phyloP scores from a whole-genome alignment of 1,140 invertebrate species.

The Aphidius ervi region DNA sequence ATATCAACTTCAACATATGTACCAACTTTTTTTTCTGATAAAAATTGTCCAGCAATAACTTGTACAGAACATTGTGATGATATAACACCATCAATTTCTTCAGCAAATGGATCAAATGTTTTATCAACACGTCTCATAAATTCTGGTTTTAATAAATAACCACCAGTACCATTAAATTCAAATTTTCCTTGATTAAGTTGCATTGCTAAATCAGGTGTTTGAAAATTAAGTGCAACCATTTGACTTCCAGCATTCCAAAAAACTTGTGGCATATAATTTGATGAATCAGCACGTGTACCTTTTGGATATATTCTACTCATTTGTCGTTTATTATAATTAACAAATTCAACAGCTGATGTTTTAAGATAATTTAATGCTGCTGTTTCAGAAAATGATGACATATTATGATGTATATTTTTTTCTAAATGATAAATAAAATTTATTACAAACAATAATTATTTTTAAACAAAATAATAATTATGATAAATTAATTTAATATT shows the following conservation, averaged over 20 bases:
- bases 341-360: slow-evolving; percentile 69
- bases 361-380: slow-evolving; percentile 73
- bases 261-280: slow-evolving; percentile 74
- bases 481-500: slow-evolving; percentile 4
- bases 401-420: slow-evolving; percentile 74
- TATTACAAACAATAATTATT: slow-evolving; percentile 1
- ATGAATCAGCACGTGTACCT: slow-evolving; percentile 71
- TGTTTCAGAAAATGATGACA: slow-evolving; percentile 82
- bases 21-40: slow-evolving; percentile 49
- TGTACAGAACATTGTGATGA: slow-evolving; percentile 70
- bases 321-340: slow-evolving; percentile 76
- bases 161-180: slow-evolving; percentile 65
- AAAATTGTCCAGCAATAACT: slow-evolving; percentile 51
- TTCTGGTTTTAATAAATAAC: slow-evolving; percentile 74
- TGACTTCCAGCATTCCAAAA: slow-evolving; percentile 78
- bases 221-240: slow-evolving; percentile 77
- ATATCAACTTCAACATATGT: slow-evolving; percentile 84
- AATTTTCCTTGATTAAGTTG: slow-evolving; percentile 81
- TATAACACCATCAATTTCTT: slow-evolving; percentile 76
- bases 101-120: slow-evolving; percentile 74
- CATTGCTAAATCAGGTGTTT: slow-evolving; percentile 74
- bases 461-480: slow-evolving; percentile 2
- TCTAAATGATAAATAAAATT: slow-evolving; percentile 49
- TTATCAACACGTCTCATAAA: slow-evolving; percentile 73
- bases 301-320: slow-evolving; percentile 72